Evolutionary conservation across 2,888 invertebrate genomes (phyloP), one percentile per base, ranked within the genome.

Genomic region (Pyrrhosoma nymphula): DNA sequence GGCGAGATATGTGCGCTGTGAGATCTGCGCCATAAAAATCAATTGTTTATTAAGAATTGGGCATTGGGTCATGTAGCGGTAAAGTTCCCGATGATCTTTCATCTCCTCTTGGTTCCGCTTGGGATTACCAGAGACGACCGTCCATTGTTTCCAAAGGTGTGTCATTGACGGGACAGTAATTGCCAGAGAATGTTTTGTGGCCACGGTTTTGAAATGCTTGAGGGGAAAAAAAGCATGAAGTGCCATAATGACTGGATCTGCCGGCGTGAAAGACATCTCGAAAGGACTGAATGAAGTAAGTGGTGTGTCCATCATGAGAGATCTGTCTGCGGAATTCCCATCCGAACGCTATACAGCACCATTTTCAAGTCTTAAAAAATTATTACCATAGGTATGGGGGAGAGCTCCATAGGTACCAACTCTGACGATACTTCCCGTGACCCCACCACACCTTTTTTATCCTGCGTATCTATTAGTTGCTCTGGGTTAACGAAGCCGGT

Each of bases 51-150:
- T 55, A 30, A 47, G 47, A 75, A 63, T n/a, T 69, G 69, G 75
- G 35, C 82, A 82, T 82, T 69, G 26, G 93, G 93, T 75, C 93
- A 75, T 12, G 93, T 93, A 93, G 69, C 93, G 93, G 93, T 39
- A 75, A 91, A 63, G 26, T 93, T 47, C 20, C 47, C 93, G 47
- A 69, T 47, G 47, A 47, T 26, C 55, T 93, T 93, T 93, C 93
- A 75, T 93, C 69, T 93, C 69, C 39, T 26, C 23, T 39, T 39
- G 18, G 55, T 47, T 93, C 47, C 55, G 26, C 93, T 75, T 47
- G 39, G 47, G 55, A 26, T 56, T n/a, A 89, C 55, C 10, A 26
- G 89, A 56, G 89, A 26, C 55, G 89, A 26, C 55, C 23, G 55
- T 26, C 93, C 69, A 93, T 93, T 93, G 93, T 93, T 69, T 93